Evolutionary conservation across 92 coral and sea anemone genomes (phyloP), one percentile per base, ranked within the genome.

Genomic region (Chrysogorgia sp.): DNA sequence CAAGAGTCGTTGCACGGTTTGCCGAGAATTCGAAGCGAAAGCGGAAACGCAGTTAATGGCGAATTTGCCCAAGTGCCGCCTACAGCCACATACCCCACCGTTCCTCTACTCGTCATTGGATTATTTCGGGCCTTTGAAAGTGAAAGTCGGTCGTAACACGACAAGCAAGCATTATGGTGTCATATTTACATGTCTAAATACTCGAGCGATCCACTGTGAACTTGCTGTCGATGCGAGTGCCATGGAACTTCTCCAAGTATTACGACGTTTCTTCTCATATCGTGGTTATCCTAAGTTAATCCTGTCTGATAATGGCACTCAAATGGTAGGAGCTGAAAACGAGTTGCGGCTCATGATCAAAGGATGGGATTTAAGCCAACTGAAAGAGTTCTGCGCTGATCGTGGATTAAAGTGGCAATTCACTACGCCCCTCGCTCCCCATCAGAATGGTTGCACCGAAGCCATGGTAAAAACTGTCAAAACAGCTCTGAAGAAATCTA

Each of bases 191-290:
- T 83, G 90, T 58, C 50, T 86, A 20, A 67, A 82, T 41, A 75
- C 90, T 13, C 35, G 90, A 82, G 80, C 83, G 7, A 61, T 81
- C 34, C 90, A 86, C 41, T 86, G 86, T 21, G 83, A 75, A 50
- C 58, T 86, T 25, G 71, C 84, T 10, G 40, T 47, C 13, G 83
- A 86, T 25, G 77, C 70, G 21, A 81, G 79, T 63, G 77, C 84
- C 45, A 83, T 87, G 90, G 90, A 82, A 48, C 34, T 87, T 20
- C 76, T 87, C 13, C 85, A 87, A 40, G 90, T 83, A 25, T 67
- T 87, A 25, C 47, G 90, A 70, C 59, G 84, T 34, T 82, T 87
- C 82, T 83, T 87, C 31, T 62, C 86, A 0, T 52, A 61, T 20
- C 69, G 85, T 24, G 90, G 86, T 23, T 80, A 67, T 66, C 84